These are phyloP conservation scores for Rhagologus leucostigma DNA, from an alignment of 2,113 vertebrate genomes.

Conservation along the genomic window DNA sequence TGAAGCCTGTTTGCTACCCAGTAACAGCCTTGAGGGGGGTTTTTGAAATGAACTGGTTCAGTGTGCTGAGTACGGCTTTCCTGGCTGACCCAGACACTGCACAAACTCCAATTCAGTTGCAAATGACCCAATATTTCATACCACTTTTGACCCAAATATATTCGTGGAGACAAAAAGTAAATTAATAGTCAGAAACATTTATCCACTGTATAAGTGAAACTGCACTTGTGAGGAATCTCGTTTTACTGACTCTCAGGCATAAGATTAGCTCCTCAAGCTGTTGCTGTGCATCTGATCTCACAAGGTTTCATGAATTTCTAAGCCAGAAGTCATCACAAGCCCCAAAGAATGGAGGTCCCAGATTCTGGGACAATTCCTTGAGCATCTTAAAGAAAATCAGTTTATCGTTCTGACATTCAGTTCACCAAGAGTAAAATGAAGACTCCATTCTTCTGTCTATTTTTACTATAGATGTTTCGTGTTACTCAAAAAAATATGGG, in stretches of 20 bases:
- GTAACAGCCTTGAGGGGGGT: background rate
- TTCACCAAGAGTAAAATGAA: background rate
- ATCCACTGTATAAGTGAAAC: background rate
- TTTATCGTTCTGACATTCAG: background rate
- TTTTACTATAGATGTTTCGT: background rate
- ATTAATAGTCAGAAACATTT: background rate
- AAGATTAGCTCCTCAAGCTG: background rate
- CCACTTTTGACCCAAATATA: background rate
- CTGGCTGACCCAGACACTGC: background rate
- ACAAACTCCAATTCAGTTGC: background rate
- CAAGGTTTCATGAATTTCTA: background rate
- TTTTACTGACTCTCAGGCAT: background rate
- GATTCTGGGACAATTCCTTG: background rate
- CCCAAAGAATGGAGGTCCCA: background rate
- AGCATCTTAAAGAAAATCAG: background rate
- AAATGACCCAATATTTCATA: background rate
- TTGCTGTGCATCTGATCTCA: background rate
- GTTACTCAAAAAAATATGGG: background rate
- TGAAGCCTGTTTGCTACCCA: background rate
- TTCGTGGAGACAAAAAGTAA: background rate
- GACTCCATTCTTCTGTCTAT: background rate
- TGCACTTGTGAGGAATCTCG: background rate
- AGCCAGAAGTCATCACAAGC: background rate
- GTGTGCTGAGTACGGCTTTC: background rate
- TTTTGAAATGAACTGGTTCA: background rate